phyloP scores from a whole-genome alignment of 2,888 invertebrate species.

The Scaeva pyrastri region DNA sequence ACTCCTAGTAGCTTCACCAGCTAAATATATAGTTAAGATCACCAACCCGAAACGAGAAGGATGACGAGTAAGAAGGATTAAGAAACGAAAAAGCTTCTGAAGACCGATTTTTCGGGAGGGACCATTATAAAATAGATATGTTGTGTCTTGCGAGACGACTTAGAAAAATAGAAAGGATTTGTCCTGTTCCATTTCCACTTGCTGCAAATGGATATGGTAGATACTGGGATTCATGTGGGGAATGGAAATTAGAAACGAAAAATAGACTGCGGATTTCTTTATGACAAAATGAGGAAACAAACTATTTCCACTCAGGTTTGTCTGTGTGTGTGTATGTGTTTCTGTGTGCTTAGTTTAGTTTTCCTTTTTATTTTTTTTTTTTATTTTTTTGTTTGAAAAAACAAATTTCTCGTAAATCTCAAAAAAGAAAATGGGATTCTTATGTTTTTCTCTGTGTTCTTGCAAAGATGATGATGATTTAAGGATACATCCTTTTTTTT shows the following conservation, averaged over 20 bases:
- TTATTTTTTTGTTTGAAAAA: constrained; percentile 24
- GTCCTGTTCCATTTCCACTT: not conserved
- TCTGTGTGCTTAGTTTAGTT: no score
- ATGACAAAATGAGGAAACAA: constrained; percentile 60
- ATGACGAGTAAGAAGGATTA: constrained; percentile 17
- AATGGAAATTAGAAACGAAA: constrained; percentile 54
- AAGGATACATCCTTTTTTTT: constrained; percentile 53
- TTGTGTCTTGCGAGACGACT: constrained; percentile 22
- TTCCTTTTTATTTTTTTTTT: no score
- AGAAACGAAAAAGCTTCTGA: constrained; percentile 36
- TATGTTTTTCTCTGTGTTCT: constrained; percentile 51
- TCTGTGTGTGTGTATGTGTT: no score
- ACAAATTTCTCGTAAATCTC: constrained; percentile 50
- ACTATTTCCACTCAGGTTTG: constrained; percentile 55
- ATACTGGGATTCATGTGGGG: constrained; percentile 19
- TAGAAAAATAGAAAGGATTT: constrained; percentile 49
- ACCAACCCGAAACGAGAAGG: not conserved
- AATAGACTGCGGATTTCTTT: constrained; percentile 61
- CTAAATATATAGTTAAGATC: no score
- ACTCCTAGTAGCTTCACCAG: not conserved
- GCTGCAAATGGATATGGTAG: constrained; percentile 31
- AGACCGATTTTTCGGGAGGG: constrained; percentile 27
- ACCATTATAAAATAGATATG: not conserved
- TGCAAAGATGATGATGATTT: constrained; percentile 61
- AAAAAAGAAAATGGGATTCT: constrained; percentile 63